These are phyloP conservation scores for Pogonocichla stellata DNA, from an alignment of 2,113 vertebrate genomes.

Conservation along the genomic window DNA sequence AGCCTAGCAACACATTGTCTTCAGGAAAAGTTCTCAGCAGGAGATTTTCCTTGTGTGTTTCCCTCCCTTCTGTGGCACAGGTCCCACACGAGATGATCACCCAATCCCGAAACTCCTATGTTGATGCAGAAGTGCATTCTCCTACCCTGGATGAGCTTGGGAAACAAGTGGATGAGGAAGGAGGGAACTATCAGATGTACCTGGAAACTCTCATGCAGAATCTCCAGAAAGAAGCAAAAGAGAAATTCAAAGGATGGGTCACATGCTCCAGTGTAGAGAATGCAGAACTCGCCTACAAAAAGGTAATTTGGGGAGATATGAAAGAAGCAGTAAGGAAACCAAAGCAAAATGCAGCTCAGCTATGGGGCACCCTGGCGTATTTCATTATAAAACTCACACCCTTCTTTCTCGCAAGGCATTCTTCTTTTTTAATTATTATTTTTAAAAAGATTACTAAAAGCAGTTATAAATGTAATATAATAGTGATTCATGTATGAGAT, in stretches of 20 bases:
- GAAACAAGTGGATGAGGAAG: conserved; percentile 84
- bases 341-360: neutral
- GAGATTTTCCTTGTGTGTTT: neutral
- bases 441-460: neutral
- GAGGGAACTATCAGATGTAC: conserved; percentile 82
- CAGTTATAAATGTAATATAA: neutral
- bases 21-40: neutral
- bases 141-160: conserved; percentile 87
- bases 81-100: conserved; percentile 92
- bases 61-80: conserved; percentile 70
- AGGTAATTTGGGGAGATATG: conserved; percentile 71
- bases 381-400: neutral
- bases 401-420: neutral
- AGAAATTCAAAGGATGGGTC: conserved; percentile 95
- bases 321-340: neutral
- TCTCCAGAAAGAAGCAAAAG: conserved; percentile 90
- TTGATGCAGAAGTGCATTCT: conserved; percentile 88
- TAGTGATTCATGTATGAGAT: neutral
- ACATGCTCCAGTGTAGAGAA: conserved; percentile 85
- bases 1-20: neutral
- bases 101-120: conserved; percentile 90
- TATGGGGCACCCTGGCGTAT: neutral
- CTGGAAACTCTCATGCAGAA: conserved; percentile 85
- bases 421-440: neutral
- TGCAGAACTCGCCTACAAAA: conserved; percentile 91